Conservation (phyloP, 2,113 vertebrate genomes). For the Poicephalus gulielmi region DNA sequence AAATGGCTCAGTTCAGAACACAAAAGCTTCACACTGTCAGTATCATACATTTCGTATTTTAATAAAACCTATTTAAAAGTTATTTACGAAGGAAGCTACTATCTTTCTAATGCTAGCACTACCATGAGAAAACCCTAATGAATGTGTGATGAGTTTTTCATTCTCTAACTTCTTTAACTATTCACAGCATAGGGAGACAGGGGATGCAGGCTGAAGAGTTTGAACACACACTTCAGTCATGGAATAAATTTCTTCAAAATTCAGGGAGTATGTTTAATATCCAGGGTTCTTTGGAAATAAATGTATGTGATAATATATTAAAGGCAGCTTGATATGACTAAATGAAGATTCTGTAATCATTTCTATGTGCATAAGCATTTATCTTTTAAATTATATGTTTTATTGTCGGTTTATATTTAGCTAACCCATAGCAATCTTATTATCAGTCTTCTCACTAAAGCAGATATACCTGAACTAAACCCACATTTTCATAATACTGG, state of each 20-base stretch:
- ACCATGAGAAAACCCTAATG: background rate
- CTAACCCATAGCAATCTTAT: background rate
- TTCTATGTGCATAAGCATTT: background rate
- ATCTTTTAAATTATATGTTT: background rate
- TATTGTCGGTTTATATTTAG: background rate
- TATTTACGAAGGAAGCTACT: background rate
- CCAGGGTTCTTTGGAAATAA: background rate
- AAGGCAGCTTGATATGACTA: background rate
- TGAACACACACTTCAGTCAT: background rate
- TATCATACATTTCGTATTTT: background rate
- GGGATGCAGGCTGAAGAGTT: background rate
- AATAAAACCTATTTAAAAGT: background rate
- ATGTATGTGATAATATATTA: background rate
- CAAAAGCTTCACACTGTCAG: background rate
- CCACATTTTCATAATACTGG: background rate
- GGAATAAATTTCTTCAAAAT: background rate
- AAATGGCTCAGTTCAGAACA: background rate
- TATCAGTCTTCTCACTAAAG: background rate
- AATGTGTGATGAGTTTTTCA: background rate
- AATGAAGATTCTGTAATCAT: background rate
- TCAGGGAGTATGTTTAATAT: background rate
- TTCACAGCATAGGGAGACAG: background rate
- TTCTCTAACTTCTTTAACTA: background rate
- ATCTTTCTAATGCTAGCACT: background rate
- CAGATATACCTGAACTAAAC: background rate